phyloP scores from a whole-genome alignment of 2,888 invertebrate genomes.

The Drosophila ezoana region DNA sequence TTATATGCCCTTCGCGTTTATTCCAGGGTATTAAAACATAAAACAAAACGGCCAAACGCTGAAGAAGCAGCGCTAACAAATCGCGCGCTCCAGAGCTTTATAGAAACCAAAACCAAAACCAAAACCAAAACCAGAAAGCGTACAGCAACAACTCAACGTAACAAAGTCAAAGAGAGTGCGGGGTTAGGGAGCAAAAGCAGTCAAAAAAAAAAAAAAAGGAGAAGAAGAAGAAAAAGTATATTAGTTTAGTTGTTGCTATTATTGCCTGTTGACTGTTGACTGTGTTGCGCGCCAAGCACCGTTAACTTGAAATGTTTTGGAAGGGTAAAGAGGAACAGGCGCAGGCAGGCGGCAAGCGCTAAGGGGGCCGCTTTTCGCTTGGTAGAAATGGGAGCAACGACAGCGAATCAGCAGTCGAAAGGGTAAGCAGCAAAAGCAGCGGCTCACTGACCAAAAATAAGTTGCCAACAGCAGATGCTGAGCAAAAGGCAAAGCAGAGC shows the following conservation, averaged over 20 bases:
- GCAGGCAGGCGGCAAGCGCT: too few relatives aligned
- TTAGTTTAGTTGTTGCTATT: conserved; percentile 66
- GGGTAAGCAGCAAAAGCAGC: conserved; percentile 29
- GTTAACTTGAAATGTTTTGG: conserved; percentile 62
- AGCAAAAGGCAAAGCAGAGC: conserved; percentile 19
- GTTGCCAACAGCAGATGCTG: conserved; percentile 35
- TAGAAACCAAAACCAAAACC: conserved; percentile 56
- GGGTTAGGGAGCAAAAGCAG: conserved; percentile 3
- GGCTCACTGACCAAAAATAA: conserved; percentile 40
- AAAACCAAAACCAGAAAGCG: conserved; percentile 75
- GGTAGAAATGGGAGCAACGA: conserved; percentile 48
- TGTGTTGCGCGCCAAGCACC: conserved; percentile 59
- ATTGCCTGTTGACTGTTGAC: conserved; percentile 60
- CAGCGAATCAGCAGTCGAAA: conserved; percentile 35
- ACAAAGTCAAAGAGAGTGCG: conserved; percentile 15
- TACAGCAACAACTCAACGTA: conserved; percentile 42
- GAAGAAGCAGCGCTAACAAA: conserved; percentile 40
- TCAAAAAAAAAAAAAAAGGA: not conserved
- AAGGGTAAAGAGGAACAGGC: conserved; percentile 7
- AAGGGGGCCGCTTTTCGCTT: not conserved
- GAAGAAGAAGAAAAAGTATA: conserved; percentile 40
- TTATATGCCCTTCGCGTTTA: too few relatives aligned
- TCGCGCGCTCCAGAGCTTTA: conserved; percentile 57
- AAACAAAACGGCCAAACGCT: conserved; percentile 38
- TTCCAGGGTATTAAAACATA: conserved; percentile 27